phyloP scores from a whole-genome alignment of 2,888 invertebrate species.

The Phaedon cochleariae region DNA sequence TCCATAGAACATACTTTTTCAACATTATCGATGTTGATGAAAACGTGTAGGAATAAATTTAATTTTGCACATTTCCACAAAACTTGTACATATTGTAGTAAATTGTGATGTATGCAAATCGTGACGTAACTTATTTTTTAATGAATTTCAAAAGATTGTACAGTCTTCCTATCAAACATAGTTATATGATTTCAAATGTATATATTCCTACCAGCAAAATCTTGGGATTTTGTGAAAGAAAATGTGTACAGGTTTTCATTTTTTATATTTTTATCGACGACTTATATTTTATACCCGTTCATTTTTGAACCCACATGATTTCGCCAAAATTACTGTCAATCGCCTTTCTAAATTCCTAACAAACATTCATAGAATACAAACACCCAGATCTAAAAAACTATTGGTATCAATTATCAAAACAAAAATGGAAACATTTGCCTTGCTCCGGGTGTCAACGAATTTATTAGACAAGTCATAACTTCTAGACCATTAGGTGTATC shows the following conservation, averaged over 20 bases:
- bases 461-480: too few species aligned
- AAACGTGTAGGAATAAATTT: conserved; percentile 11
- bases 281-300: conserved; percentile 11
- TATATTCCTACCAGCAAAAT: conserved; percentile 21
- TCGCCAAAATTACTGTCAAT: neutral
- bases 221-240: neutral
- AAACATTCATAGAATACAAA: neutral
- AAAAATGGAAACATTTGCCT: too few species aligned
- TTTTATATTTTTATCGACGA: too few species aligned
- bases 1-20: conserved; percentile 46
- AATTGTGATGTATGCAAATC: conserved; percentile 29
- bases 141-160: conserved; percentile 34
- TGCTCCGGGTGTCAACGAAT: too few species aligned
- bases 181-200: conserved; percentile 26
- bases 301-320: neutral
- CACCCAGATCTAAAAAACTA: too few species aligned
- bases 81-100: conserved; percentile 24
- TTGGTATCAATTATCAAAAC: too few species aligned
- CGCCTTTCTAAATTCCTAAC: neutral
- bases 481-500: too few species aligned
- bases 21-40: conserved; percentile 33
- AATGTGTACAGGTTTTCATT: conserved; percentile 5
- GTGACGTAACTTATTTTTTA: conserved; percentile 35
- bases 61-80: conserved; percentile 20
- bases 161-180: conserved; percentile 37